Base-by-base conservation (phyloP, 2,797 vertebrate genomes). In the Urophycis tenuis region DNA sequence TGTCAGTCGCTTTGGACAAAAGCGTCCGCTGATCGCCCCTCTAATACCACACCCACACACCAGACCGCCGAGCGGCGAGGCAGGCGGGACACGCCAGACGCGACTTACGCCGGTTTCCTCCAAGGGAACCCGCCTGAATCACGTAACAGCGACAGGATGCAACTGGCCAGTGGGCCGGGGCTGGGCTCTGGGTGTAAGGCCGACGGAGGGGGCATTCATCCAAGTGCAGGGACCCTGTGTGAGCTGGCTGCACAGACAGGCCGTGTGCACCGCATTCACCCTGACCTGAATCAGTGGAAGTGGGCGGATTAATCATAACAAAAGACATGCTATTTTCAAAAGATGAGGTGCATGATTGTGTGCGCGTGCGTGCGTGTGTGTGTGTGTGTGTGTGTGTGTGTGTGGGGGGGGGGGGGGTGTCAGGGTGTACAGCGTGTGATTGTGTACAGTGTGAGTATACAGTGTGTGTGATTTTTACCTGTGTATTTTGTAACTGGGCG, bases 181-280 rank as follows among this genome's bases (percentile, higher is more conserved):
- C 71, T 79, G 72, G 80, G 76, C 73, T n/a, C n/a, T 77, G 76
- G 81, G 70, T 49, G 45, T 22, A 17, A 17, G 45, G 45, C 45
- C 45, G 15, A 49, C 10, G 45, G 45, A 5, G 19, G 45, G 45
- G 45, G 45, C 17, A 39, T 39, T 39, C 36, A 39, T 39, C 8
- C 45, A 17, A 49, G 45, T 49, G 36, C 14, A 11, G 19, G 17
- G 45, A 49, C 45, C 15, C 15, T 19, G 45, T 22, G 19, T 49
- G 11, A 14, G 80, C 75, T 76, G 83, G 74, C 17, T 82, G 85
- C 81, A 72, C 85, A 83, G 85, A 85, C 86, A 86, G 86, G 83
- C 81, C 79, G 86, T 86, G 74, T 49, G 45, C 15, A 49, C 45
- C 85, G 87, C 83, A 83, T 86, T 89, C 84, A 86, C 82, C 70